Evolutionary conservation across 2,113 vertebrate genomes (phyloP).

Genomic region (Oceanodroma tethys): DNA sequence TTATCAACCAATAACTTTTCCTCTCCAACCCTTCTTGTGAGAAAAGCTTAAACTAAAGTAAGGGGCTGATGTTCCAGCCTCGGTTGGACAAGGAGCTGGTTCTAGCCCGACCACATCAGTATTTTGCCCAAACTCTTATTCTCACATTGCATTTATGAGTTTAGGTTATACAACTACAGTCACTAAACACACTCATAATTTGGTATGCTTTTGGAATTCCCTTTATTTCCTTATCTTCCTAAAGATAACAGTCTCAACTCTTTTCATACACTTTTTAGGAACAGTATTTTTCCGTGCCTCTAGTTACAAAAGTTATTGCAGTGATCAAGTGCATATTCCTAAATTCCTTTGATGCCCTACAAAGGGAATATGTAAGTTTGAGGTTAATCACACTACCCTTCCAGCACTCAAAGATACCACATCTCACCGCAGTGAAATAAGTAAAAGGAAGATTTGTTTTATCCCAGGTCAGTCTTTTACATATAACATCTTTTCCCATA

Average conservation of each 20-base stretch:
- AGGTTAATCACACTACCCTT: not conserved
- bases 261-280: not conserved
- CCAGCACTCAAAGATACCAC: not conserved
- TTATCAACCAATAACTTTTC: not conserved
- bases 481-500: not conserved
- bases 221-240: not conserved
- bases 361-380: not conserved
- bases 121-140: not conserved
- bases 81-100: not conserved
- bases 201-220: not conserved
- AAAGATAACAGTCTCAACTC: not conserved
- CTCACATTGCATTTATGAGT: not conserved
- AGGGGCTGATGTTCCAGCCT: not conserved
- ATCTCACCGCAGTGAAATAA: not conserved
- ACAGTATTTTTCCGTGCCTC: not conserved
- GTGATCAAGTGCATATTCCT: not conserved
- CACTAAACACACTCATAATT: not conserved
- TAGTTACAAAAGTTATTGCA: not conserved
- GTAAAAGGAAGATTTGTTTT: not conserved
- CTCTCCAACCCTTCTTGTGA: not conserved
- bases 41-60: not conserved
- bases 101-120: fast-evolving
- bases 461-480: not conserved
- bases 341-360: not conserved
- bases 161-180: not conserved